Evolutionary conservation across 2,113 vertebrate species (phyloP).

Genomic region (Hyaena hyaena): DNA sequence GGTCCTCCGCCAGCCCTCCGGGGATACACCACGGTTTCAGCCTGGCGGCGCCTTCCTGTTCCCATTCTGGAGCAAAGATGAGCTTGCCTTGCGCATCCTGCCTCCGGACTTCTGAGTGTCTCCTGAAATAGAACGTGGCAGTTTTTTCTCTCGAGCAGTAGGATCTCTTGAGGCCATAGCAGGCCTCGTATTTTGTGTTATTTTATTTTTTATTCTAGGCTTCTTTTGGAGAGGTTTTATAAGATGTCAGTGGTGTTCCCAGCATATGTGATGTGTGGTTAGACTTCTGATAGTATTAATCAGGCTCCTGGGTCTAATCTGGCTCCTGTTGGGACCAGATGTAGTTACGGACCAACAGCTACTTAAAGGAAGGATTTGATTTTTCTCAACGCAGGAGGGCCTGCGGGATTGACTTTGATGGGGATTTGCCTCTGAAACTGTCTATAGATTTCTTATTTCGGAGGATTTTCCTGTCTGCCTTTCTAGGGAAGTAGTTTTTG

Average conservation of each 20-base stretch:
- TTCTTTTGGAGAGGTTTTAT: conserved; percentile 52
- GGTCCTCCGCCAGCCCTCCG: neutral
- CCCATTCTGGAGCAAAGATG: neutral
- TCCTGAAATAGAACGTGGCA: neutral
- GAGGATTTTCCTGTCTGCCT: conserved; percentile 23
- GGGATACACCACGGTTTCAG: neutral
- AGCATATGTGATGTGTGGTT: neutral
- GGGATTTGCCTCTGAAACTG: neutral
- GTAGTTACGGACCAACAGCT: neutral
- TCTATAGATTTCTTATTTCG: conserved; percentile 35
- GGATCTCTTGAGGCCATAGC: neutral
- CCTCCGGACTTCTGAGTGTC: neutral
- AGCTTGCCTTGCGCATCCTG: neutral
- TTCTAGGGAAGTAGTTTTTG: neutral
- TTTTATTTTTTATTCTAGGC: neutral
- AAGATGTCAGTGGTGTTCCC: neutral
- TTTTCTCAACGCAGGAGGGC: neutral
- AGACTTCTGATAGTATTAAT: neutral
- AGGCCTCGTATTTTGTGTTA: neutral
- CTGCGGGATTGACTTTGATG: neutral
- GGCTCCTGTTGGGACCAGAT: neutral
- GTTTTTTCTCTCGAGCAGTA: neutral
- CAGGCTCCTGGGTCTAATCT: neutral
- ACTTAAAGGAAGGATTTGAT: neutral
- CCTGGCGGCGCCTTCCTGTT: conserved; percentile 3